Conservation (phyloP, 2,113 vertebrate genomes). For the Alexandromys fortis region DNA sequence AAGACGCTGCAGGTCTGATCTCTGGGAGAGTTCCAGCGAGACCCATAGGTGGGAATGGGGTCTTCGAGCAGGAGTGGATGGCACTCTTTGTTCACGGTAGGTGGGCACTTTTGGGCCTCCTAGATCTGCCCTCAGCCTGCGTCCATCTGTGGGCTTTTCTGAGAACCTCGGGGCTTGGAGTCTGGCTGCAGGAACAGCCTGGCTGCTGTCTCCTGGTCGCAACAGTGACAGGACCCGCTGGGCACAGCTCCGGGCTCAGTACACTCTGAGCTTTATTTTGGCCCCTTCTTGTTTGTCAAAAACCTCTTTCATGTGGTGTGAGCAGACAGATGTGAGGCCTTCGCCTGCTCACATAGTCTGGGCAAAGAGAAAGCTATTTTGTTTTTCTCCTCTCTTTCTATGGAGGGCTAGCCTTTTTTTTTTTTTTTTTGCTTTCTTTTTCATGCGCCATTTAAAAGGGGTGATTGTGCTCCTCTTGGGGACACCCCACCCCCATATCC, state of each 20-base stretch:
- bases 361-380: slow-evolving; percentile 83
- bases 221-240: slow-evolving; percentile 34
- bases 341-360: slow-evolving; percentile 82
- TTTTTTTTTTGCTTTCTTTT: slow-evolving; percentile 17
- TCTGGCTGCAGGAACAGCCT: slow-evolving; percentile 75
- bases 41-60: background rate
- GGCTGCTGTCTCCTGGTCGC: slow-evolving; percentile 77
- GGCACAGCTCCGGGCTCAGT: slow-evolving; percentile 77
- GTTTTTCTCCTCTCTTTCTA: slow-evolving; percentile 74
- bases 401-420: background rate
- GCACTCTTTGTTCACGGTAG: fast-evolving
- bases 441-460: slow-evolving; percentile 49
- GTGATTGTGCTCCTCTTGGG: slow-evolving; percentile 59
- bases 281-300: slow-evolving; percentile 83
- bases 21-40: background rate
- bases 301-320: slow-evolving; percentile 85
- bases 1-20: background rate
- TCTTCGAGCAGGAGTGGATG: background rate
- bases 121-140: background rate
- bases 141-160: background rate
- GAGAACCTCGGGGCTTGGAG: background rate
- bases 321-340: slow-evolving; percentile 87
- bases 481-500: background rate
- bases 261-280: slow-evolving; percentile 83
- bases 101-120: background rate